Conservation (phyloP, 2,797 vertebrate species). For the Cynodonichthys magdalenae region DNA sequence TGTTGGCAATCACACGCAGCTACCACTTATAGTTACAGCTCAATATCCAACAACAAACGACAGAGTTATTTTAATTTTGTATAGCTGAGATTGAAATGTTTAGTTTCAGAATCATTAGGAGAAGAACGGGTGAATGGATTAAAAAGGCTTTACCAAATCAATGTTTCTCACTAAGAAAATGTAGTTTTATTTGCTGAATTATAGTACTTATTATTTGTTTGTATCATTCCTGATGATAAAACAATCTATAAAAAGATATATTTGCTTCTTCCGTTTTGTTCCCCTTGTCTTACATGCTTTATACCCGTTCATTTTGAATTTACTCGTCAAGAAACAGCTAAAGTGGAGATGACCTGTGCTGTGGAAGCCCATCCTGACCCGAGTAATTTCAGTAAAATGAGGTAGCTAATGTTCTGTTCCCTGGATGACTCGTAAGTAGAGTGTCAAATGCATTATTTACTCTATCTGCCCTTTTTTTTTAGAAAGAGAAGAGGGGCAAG, state of each 20-base stretch:
- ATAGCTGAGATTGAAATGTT: too few species aligned
- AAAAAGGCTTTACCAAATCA: background rate
- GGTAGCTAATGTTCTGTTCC: constrained; percentile 47
- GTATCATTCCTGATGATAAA: background rate
- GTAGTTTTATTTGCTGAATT: background rate
- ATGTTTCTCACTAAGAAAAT: background rate
- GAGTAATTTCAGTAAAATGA: constrained; percentile 55
- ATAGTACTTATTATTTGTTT: background rate
- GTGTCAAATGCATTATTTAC: constrained; percentile 67
- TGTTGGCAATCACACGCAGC: too few species aligned
- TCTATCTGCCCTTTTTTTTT: constrained; percentile 47
- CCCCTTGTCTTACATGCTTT: background rate
- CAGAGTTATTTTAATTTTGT: too few species aligned
- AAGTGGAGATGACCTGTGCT: constrained; percentile 42
- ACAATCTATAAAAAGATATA: background rate
- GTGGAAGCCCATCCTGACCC: constrained; percentile 41
- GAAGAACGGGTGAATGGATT: background rate
- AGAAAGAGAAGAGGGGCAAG: constrained; percentile 17
- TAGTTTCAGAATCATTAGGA: background rate
- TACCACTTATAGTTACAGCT: too few species aligned
- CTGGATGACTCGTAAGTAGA: constrained; percentile 64
- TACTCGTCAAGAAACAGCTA: constrained; percentile 25
- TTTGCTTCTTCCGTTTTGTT: background rate
- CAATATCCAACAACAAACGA: too few species aligned
- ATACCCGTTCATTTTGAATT: constrained; percentile 24